Conservation (phyloP, 2,888 invertebrate genomes). For the Dysmachus trigonus region DNA sequence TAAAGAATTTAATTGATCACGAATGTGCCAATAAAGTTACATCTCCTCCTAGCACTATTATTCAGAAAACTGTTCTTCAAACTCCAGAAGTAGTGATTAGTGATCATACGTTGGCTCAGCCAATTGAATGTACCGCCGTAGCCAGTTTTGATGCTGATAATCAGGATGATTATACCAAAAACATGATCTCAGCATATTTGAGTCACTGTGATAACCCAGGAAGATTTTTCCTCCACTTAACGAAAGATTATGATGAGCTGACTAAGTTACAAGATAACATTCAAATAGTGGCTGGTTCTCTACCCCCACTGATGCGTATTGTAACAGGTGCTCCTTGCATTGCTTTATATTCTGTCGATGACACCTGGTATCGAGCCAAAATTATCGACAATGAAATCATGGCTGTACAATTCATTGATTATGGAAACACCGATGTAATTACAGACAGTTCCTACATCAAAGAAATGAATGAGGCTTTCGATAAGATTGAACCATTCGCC, state of each 20-base stretch:
- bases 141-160: not conserved
- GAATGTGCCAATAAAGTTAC: conserved; percentile 47
- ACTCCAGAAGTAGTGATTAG: not conserved
- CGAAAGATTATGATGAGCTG: conserved; percentile 68
- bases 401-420: conserved; percentile 80
- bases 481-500: conserved; percentile 68
- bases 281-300: conserved; percentile 68
- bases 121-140: not conserved
- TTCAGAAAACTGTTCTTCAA: not conserved
- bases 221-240: conserved; percentile 78
- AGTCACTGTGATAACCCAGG: conserved; percentile 80
- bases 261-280: conserved; percentile 72
- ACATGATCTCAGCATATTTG: conserved; percentile 67
- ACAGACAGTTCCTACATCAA: conserved; percentile 72
- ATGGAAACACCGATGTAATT: conserved; percentile 80
- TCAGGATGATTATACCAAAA: conserved; percentile 14
- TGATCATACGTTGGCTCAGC: not conserved
- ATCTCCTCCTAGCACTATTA: not conserved
- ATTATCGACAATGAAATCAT: conserved; percentile 83
- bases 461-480: conserved; percentile 70
- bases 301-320: conserved; percentile 68
- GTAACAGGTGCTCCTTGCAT: conserved; percentile 73
- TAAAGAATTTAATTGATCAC: conserved; percentile 59
- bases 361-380: conserved; percentile 91
- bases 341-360: conserved; percentile 84